Evolutionary conservation across 2,797 vertebrate genomes (phyloP), one percentile per base, ranked within the genome.

Genomic region (Pseudomugil gertrudae): DNA sequence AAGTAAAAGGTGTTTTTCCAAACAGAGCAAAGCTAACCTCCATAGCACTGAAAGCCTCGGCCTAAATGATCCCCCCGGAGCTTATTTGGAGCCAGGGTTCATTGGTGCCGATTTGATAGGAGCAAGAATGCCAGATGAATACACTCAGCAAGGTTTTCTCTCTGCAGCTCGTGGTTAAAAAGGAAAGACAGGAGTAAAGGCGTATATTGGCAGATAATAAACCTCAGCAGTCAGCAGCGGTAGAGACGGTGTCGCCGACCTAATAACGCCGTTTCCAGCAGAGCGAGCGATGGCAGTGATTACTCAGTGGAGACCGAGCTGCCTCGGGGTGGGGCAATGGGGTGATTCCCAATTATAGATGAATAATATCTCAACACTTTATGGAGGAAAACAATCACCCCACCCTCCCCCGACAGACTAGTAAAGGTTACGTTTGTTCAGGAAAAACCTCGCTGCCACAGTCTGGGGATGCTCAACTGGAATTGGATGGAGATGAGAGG

Each of bases 331-430:
- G 80, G 78, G 78, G 74, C 68, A 21, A 78, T 69, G 4, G 82
- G 84, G 78, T 90, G 92, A 91, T 90, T 92, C 91, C 90, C 90
- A 92, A 92, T 93, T 93, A 92, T 85, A 79, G 81, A 89, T 92
- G 88, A 93, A 90, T 92, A 89, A 92, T 91, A 88, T 90, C 86
- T 81, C 69, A 21, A 88, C 85, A 85, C 78, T 83, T 81, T 78
- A 68, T 70, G 62, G 74, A 70, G 66, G 81, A 83, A 89, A 90
- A 87, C 77, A 69, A 60, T 75, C 72, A 76, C 77, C 72, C 78
- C 3, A n/a, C n/a, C 26, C 7, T 60, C 43, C 29, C 54, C 58
- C 80, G 78, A 85, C 84, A 79, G 81, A 76, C 85, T 86, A 83
- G 84, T 86, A 90, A 89, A 74, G 72, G 77, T 81, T 84, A 84